phyloP scores from a whole-genome alignment of 2,888 invertebrate species.

The Caradrina clavipalpis region DNA sequence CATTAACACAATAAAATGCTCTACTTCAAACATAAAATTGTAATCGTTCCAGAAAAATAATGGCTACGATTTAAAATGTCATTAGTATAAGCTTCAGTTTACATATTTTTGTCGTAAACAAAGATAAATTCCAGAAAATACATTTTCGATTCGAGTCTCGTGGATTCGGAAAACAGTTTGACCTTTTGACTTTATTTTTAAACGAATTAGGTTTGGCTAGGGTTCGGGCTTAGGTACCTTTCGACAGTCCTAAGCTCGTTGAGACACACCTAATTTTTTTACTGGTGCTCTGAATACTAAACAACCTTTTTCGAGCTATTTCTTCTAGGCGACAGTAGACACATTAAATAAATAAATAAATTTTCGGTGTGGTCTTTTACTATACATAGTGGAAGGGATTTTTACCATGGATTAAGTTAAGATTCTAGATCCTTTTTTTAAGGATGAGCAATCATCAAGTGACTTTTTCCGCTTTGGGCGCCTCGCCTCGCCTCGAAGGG shows the following conservation, averaged over 20 bases:
- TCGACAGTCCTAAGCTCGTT: constrained; percentile 9
- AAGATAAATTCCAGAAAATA: constrained; percentile 4
- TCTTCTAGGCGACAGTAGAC: not conserved
- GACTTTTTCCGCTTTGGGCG: too few species aligned
- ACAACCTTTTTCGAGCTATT: constrained; percentile 1
- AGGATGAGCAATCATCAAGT: too few species aligned
- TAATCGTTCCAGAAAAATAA: constrained; percentile 11
- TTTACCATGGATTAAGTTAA: too few species aligned
- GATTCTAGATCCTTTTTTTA: too few species aligned
- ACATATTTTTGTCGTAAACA: constrained; percentile 30
- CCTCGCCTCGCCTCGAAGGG: too few species aligned
- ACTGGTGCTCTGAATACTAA: constrained; percentile 33
- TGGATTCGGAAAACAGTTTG: constrained; percentile 11
- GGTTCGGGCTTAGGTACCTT: constrained; percentile 5
- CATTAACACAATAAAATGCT: constrained; percentile 3
- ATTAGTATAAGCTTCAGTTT: constrained; percentile 21
- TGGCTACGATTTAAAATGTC: constrained; percentile 22
- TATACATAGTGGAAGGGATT: too few species aligned
- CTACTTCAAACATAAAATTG: constrained; percentile 14
- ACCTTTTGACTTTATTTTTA: constrained; percentile 32
- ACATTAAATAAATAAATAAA: too few species aligned
- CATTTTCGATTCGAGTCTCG: constrained; percentile 19
- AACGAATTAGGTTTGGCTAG: constrained; percentile 3
- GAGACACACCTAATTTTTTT: constrained; percentile 6
- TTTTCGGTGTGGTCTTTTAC: too few species aligned